Evolutionary conservation across 2,888 invertebrate species (phyloP).

Genomic region (Megastigmus dorsalis): DNA sequence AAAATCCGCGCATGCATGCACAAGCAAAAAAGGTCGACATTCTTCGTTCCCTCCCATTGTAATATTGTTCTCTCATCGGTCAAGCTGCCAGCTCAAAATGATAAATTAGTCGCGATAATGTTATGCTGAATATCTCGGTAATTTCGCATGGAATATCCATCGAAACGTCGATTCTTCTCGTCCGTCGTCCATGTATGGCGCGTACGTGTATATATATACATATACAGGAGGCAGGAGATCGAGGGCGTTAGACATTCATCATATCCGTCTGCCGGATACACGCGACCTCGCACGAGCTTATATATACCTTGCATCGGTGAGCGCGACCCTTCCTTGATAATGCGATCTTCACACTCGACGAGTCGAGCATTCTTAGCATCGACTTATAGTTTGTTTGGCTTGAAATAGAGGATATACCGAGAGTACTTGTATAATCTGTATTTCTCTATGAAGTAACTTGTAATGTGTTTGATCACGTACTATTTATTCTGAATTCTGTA

Average conservation of each 20-base stretch:
- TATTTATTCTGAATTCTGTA: too few species aligned
- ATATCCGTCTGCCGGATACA: not conserved
- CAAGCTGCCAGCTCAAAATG: conserved; percentile 12
- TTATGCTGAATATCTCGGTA: conserved; percentile 13
- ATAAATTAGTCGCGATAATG: conserved; percentile 26
- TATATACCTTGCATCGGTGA: too few species aligned
- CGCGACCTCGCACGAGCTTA: conserved; percentile 13
- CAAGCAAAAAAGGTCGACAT: too few species aligned
- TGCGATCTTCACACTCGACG: too few species aligned
- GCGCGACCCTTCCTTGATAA: too few species aligned
- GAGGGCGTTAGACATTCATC: conserved; percentile 30
- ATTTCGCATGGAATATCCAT: not conserved
- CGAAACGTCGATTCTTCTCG: not conserved
- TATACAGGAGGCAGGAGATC: not conserved
- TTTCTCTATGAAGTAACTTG: too few species aligned
- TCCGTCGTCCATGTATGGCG: not conserved
- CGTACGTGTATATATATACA: not conserved
- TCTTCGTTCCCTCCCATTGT: not conserved
- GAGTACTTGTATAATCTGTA: too few species aligned
- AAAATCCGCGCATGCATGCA: too few species aligned
- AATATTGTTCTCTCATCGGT: conserved; percentile 6
- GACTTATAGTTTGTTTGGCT: too few species aligned
- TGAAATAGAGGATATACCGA: not conserved
- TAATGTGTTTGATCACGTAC: too few species aligned
- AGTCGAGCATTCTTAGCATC: too few species aligned